Percentiles rank a stretch among this genome's conserved stretches.
phyloP scores from a whole-genome alignment of 2,888 invertebrate species.

The Crematogaster levior region DNA sequence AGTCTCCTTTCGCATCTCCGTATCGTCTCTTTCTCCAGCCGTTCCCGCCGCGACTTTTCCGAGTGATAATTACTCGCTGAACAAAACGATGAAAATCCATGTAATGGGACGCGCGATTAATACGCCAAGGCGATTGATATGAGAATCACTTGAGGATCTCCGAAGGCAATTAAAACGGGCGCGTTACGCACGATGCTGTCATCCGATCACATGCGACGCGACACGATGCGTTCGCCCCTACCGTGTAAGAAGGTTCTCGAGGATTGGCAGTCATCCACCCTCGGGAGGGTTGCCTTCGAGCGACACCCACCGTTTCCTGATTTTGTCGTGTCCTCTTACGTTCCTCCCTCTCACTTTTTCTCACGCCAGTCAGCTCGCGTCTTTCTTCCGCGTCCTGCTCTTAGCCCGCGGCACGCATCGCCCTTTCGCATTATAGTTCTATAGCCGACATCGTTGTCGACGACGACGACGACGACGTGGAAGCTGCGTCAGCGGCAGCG shows the following conservation, averaged over 20 bases:
- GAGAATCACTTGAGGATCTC: constrained; percentile 68
- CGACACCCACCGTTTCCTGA: constrained; percentile 39
- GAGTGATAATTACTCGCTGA: constrained; percentile 67
- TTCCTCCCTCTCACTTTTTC: constrained; percentile 22
- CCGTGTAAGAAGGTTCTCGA: constrained; percentile 46
- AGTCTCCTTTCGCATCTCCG: not conserved
- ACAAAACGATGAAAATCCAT: constrained; percentile 70
- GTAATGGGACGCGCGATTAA: constrained; percentile 73
- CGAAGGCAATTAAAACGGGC: constrained; percentile 71
- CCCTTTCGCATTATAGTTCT: constrained; percentile 70
- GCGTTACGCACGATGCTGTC: constrained; percentile 67
- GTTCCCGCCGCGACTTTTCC: constrained; percentile 53
- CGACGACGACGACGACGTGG: constrained; percentile 26
- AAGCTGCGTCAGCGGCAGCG: constrained; percentile 76
- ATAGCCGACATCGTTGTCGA: constrained; percentile 39
- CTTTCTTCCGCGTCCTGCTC: constrained; percentile 31
- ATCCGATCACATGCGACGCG: constrained; percentile 24
- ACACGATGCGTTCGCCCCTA: constrained; percentile 25
- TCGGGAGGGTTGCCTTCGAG: constrained; percentile 27
- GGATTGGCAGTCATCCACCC: constrained; percentile 52
- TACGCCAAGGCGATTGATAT: constrained; percentile 71
- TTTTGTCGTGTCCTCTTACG: constrained; percentile 36
- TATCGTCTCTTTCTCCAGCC: constrained; percentile 35
- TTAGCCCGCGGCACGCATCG: constrained; percentile 63
- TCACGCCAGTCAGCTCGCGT: constrained; percentile 29